Evolutionary conservation across 2,888 invertebrate species (phyloP).

Genomic region (Calameuta pallipes): DNA sequence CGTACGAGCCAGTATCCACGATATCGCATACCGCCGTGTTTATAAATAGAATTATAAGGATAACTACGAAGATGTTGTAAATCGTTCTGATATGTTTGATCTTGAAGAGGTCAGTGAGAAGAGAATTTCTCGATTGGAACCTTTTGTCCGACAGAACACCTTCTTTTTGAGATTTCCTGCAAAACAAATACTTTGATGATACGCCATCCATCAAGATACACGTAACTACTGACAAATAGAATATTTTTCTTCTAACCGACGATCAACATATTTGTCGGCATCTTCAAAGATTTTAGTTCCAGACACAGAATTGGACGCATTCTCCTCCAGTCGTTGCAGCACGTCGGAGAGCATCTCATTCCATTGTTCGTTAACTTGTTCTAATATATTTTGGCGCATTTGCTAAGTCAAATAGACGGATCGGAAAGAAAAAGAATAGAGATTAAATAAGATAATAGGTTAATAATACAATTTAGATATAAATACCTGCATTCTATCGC

Average conservation of each 20-base stretch:
- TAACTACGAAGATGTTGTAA: conserved; percentile 86
- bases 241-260: neutral
- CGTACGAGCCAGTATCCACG: conserved; percentile 81
- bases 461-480: neutral
- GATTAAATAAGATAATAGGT: neutral
- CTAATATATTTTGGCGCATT: conserved; percentile 38
- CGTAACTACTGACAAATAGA: too few relatives aligned
- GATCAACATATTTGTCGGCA: conserved; percentile 8
- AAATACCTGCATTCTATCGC: conserved; percentile 38
- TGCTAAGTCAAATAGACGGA: conserved; percentile 28
- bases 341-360: conserved; percentile 44
- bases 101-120: conserved; percentile 83
- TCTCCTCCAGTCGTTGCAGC: conserved; percentile 26
- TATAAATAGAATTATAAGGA: conserved; percentile 78
- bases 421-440: neutral
- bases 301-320: neutral
- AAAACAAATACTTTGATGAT: conserved; percentile 3
- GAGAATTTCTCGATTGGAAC: conserved; percentile 80
- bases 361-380: conserved; percentile 36
- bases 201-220: neutral
- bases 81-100: conserved; percentile 84
- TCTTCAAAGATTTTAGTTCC: conserved; percentile 1
- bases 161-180: conserved; percentile 35
- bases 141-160: conserved; percentile 71
- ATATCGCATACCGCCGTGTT: conserved; percentile 81